Conservation (phyloP, 2,888 invertebrate genomes). For the Habrosyne pyritoides region DNA sequence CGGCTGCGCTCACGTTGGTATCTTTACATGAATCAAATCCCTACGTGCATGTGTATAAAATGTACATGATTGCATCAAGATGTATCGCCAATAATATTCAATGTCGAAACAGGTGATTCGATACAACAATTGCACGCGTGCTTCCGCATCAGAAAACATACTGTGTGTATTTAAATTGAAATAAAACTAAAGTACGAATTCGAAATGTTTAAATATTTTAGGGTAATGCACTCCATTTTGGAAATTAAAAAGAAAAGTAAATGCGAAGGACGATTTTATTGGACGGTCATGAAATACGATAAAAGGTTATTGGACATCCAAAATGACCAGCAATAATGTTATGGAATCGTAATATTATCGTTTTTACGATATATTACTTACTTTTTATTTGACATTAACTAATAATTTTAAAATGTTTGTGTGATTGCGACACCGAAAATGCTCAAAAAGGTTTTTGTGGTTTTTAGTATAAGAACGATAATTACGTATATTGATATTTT, state of each 20-base stretch:
- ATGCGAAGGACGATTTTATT: neutral
- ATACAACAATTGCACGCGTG: conserved; percentile 11
- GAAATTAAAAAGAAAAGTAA: neutral
- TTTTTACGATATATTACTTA: too few species aligned
- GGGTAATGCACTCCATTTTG: neutral
- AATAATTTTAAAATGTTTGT: too few species aligned
- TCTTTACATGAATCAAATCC: conserved; percentile 42
- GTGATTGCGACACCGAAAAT: too few species aligned
- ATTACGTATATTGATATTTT: too few species aligned
- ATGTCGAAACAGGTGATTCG: conserved; percentile 56
- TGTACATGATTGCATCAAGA: conserved; percentile 30
- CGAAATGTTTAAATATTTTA: conserved; percentile 4
- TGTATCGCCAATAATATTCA: conserved; percentile 39
- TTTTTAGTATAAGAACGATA: too few species aligned
- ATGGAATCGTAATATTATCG: too few species aligned
- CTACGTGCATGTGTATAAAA: conserved; percentile 20
- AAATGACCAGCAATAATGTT: too few species aligned
- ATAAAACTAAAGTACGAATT: neutral
- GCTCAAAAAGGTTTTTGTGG: too few species aligned
- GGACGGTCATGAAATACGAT: neutral
- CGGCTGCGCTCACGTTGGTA: conserved; percentile 39
- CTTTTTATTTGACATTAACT: too few species aligned
- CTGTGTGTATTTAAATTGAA: neutral
- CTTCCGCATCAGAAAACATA: conserved; percentile 17
- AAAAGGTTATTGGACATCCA: neutral